Evolutionary conservation across 2,113 vertebrate species (phyloP).

Genomic region (Tragelaphus buxtoni): DNA sequence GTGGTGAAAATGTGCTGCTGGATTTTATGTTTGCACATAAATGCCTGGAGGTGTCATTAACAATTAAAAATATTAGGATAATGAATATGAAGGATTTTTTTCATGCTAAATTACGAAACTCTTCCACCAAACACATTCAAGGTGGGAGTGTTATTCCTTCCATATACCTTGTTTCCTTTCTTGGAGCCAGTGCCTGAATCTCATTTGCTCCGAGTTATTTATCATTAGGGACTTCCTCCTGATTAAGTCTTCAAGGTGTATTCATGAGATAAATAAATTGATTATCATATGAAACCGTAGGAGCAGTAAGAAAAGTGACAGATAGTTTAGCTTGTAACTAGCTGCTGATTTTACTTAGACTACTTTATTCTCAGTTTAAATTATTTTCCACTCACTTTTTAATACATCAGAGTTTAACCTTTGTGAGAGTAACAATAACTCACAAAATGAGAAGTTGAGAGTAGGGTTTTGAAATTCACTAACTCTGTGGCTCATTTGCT

Average conservation of each 20-base stretch:
- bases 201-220: neutral
- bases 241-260: neutral
- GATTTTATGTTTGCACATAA: slow-evolving; percentile 48
- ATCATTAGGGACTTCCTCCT: neutral
- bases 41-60: slow-evolving; percentile 41
- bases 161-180: neutral
- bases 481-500: neutral
- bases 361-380: slow-evolving; percentile 14
- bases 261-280: neutral
- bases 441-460: slow-evolving; percentile 42
- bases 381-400: slow-evolving; percentile 12
- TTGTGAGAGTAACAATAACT: neutral
- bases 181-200: neutral
- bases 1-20: slow-evolving; percentile 43
- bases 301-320: neutral
- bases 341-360: neutral
- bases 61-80: slow-evolving; percentile 10
- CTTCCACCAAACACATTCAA: neutral
- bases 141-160: neutral
- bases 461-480: slow-evolving; percentile 11
- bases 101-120: neutral
- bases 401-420: slow-evolving; percentile 15
- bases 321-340: neutral
- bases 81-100: slow-evolving; percentile 10
- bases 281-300: neutral